Base-by-base conservation (phyloP, 2,113 vertebrate species). In the Regulus satrapa region DNA sequence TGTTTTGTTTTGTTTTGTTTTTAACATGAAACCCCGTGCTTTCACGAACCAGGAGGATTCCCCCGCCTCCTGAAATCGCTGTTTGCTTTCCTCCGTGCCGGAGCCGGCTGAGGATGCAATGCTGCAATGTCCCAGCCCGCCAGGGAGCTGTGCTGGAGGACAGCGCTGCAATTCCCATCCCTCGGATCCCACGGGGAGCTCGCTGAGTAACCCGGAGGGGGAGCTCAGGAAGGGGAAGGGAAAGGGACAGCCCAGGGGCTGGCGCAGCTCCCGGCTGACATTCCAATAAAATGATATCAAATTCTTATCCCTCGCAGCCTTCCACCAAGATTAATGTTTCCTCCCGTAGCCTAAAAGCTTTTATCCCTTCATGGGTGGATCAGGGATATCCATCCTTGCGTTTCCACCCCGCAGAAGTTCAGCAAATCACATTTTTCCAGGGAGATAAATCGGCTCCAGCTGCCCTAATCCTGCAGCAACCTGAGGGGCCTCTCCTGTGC, bases 131-230 rank as follows among this genome's bases (percentile, higher is more conserved):
- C 86, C 0, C 5, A 4, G 63, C 17, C 32, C 14, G 8, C 72
- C 15, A 0, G 45, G 79, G 92, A 68, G 63, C 80, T 93, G 83
- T 51, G 87, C 94, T 68, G 72, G 7, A 88, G 89, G 52, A 51
- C 48, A 40, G 67, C 5, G 32, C 8, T 4, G n/a, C n/a, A n/a
- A n/a, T n/a, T n/a, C n/a, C n/a, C n/a, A n/a, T n/a, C n/a, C n/a
- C n/a, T n/a, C n/a, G n/a, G n/a, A n/a, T n/a, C n/a, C n/a, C n/a
- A n/a, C n/a, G n/a, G n/a, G n/a, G n/a, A 64, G 51, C 14, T 40
- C 38, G 81, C 81, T 92, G 90, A 89, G 59, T 34, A 69, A 87
- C 12, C 8, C 2, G 0, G 21, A 10, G 11, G 26, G 31, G n/a
- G 36, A 19, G 51, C 7, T 58, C 71, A 5, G 29, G n/a, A 32